Evolutionary conservation across 1,140 invertebrate genomes (phyloP).

Genomic region (Drosophila nikananu): DNA sequence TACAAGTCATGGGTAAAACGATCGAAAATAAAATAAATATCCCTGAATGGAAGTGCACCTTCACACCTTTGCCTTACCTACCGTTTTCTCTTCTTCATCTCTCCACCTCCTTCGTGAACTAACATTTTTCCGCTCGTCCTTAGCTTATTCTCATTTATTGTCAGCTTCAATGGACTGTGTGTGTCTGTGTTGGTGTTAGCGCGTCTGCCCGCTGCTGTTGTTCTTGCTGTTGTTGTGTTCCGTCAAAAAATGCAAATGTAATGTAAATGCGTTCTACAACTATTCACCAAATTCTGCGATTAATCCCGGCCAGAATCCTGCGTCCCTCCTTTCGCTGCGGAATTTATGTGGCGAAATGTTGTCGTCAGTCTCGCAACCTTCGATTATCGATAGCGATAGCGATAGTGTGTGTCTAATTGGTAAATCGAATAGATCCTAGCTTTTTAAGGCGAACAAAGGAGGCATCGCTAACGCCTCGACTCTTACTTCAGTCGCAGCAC

Average conservation of each 20-base stretch:
- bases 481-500: background rate
- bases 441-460: background rate
- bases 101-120: background rate
- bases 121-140: conserved; percentile 5
- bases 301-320: background rate
- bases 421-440: background rate
- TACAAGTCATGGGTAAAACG: background rate
- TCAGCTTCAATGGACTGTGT: background rate
- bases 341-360: background rate
- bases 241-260: conserved; percentile 79
- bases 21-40: background rate
- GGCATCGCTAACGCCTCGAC: background rate
- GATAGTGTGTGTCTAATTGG: background rate
- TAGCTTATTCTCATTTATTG: conserved; percentile 8
- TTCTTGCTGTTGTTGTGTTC: background rate
- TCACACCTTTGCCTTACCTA: too few species aligned
- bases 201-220: background rate
- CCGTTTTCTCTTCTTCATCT: too few species aligned
- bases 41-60: too few species aligned
- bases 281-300: conserved; percentile 50
- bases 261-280: conserved; percentile 80
- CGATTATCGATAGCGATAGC: background rate
- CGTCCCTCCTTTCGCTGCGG: background rate
- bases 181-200: background rate
- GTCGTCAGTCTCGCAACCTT: background rate